Conservation (phyloP, 2,888 invertebrate genomes). For the Pharmacophagus antenor region DNA sequence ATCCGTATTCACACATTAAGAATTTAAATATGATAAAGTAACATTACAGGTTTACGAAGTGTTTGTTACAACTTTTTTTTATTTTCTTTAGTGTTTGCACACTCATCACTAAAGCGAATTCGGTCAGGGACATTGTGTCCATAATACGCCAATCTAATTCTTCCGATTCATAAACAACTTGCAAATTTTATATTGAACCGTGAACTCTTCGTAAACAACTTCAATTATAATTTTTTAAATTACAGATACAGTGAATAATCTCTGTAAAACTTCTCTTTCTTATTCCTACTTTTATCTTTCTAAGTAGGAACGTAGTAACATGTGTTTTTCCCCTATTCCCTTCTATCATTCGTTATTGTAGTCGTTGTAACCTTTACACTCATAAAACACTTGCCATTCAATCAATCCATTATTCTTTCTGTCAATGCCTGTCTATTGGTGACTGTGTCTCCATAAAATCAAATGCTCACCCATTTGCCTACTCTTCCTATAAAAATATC, state of each 20-base stretch:
- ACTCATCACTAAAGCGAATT: constrained; percentile 56
- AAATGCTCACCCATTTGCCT: no score
- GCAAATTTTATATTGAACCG: constrained; percentile 14
- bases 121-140: constrained; percentile 57
- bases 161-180: constrained; percentile 28
- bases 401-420: no score
- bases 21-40: background rate
- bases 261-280: no score
- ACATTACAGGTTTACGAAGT: constrained; percentile 24
- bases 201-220: constrained; percentile 18
- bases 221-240: background rate
- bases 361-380: no score
- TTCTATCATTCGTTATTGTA: no score
- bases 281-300: background rate
- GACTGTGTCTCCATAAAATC: no score
- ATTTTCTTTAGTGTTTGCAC: constrained; percentile 50
- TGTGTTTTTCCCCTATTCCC: no score
- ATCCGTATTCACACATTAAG: no score
- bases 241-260: background rate
- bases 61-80: constrained; percentile 40
- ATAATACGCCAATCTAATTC: constrained; percentile 20
- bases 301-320: no score
- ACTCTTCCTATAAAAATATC: no score
- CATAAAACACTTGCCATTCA: no score
- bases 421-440: no score